Percentiles rank a stretch among this genome's conserved stretches.
phyloP scores from a whole-genome alignment of 2,113 vertebrate genomes.

The Tetraodon nigroviridis region DNA sequence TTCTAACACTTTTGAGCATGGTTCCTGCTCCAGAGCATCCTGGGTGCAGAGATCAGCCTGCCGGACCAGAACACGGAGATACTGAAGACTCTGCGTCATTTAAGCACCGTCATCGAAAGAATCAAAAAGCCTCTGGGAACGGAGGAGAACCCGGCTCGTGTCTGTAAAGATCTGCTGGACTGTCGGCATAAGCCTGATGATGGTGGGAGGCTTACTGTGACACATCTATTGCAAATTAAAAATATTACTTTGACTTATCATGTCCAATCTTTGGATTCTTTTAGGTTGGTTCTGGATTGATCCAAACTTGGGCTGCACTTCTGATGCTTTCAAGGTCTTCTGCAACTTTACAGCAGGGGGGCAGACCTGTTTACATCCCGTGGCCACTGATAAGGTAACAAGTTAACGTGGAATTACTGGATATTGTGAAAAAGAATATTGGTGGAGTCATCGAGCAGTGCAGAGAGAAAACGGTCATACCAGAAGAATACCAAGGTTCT shows the following conservation, averaged over 20 bases:
- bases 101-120: conserved; percentile 85
- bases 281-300: conserved; percentile 96
- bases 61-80: conserved; percentile 84
- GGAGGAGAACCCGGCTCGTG: conserved; percentile 87
- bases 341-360: conserved; percentile 98
- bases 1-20: too few relatives aligned
- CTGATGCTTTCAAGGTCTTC: conserved; percentile 94
- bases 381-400: conserved; percentile 84
- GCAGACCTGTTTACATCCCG: conserved; percentile 88
- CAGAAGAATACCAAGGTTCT: too few relatives aligned
- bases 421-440: neutral
- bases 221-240: neutral
- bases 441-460: neutral
- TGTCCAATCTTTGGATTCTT: conserved; percentile 14
- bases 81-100: conserved; percentile 87
- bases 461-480: too few relatives aligned
- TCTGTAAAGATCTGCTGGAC: conserved; percentile 91
- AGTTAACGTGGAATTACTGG: neutral
- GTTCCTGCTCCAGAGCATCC: conserved; percentile 79
- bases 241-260: neutral
- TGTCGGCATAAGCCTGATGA: conserved; percentile 84
- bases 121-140: conserved; percentile 91
- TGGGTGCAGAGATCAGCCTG: conserved; percentile 83
- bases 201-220: conserved; percentile 71
- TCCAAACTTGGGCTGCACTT: conserved; percentile 93